Percentiles rank a stretch among this genome's conserved stretches.
phyloP scores from a whole-genome alignment of 2,888 invertebrate species.

The Drosophila bunnanda region DNA sequence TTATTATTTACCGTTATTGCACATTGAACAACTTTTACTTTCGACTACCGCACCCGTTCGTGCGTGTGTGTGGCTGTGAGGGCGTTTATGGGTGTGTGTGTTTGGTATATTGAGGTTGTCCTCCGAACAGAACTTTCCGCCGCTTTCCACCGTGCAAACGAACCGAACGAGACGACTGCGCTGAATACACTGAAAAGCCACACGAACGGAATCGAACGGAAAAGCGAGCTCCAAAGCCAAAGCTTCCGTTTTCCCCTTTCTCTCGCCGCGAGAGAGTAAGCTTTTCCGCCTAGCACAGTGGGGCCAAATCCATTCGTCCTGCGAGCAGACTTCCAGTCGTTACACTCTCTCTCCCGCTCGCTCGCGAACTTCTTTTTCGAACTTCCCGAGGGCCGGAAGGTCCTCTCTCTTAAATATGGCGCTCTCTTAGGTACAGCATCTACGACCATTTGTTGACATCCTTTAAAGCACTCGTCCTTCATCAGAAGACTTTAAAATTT shows the following conservation, averaged over 20 bases:
- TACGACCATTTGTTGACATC: constrained; percentile 48
- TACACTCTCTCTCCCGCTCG: background rate
- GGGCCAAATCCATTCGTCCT: constrained; percentile 35
- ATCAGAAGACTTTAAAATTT: background rate
- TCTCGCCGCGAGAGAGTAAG: constrained; percentile 32
- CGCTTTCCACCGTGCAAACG: constrained; percentile 67
- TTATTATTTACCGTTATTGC: constrained; percentile 65
- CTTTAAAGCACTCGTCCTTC: background rate
- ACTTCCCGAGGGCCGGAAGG: constrained; percentile 11
- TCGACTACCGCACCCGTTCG: constrained; percentile 66
- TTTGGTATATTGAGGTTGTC: constrained; percentile 47
- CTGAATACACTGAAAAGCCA: constrained; percentile 80
- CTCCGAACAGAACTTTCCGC: constrained; percentile 53
- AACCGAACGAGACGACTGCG: constrained; percentile 82
- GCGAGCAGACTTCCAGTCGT: constrained; percentile 56
- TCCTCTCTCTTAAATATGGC: constrained; percentile 26
- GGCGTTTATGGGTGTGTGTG: constrained; percentile 31
- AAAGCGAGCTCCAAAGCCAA: constrained; percentile 48
- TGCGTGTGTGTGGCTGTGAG: constrained; percentile 26
- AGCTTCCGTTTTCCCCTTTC: constrained; percentile 37
- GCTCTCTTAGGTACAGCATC: constrained; percentile 30
- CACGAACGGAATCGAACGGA: constrained; percentile 42
- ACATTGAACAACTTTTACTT: constrained; percentile 69
- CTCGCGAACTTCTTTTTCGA: constrained; percentile 38
- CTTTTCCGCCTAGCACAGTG: constrained; percentile 63